phyloP scores from a whole-genome alignment of 2,888 invertebrate species.

The Carabus problematicus region DNA sequence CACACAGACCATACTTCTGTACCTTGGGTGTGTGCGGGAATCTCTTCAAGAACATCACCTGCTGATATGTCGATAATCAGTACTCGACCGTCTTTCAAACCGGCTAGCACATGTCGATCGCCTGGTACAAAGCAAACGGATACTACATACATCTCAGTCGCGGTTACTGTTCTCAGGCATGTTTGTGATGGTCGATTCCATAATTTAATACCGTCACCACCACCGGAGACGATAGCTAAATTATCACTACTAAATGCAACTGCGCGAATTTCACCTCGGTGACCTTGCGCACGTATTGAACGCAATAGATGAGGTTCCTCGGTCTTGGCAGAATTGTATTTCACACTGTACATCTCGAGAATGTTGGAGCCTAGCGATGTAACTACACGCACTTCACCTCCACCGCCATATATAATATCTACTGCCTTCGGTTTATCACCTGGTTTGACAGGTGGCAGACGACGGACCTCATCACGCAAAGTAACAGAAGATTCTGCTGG shows the following conservation, averaged over 20 bases:
- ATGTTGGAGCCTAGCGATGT: conserved; percentile 76
- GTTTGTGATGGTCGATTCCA: conserved; percentile 85
- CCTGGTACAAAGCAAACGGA: conserved; percentile 84
- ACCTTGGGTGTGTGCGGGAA: conserved; percentile 78
- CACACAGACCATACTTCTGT: conserved; percentile 78
- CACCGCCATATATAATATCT: conserved; percentile 73
- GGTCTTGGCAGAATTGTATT: conserved; percentile 62
- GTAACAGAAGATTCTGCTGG: conserved; percentile 56
- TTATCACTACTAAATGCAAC: conserved; percentile 92
- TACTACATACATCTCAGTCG: conserved; percentile 69
- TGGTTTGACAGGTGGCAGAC: conserved; percentile 71
- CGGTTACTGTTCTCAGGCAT: conserved; percentile 73
- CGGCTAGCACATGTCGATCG: conserved; percentile 89
- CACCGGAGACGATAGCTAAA: conserved; percentile 84
- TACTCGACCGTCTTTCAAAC: conserved; percentile 83
- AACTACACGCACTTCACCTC: conserved; percentile 73
- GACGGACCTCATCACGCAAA: conserved; percentile 76
- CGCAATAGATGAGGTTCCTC: conserved; percentile 67
- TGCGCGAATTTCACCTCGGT: conserved; percentile 87
- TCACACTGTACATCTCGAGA: conserved; percentile 72
- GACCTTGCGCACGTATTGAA: conserved; percentile 77
- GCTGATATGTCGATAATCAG: conserved; percentile 85
- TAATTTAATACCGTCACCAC: conserved; percentile 87
- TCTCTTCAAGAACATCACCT: conserved; percentile 80
- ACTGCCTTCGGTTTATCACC: conserved; percentile 75